Evolutionary conservation across 2,113 vertebrate species (phyloP).

Genomic region (Nibea coibor): DNA sequence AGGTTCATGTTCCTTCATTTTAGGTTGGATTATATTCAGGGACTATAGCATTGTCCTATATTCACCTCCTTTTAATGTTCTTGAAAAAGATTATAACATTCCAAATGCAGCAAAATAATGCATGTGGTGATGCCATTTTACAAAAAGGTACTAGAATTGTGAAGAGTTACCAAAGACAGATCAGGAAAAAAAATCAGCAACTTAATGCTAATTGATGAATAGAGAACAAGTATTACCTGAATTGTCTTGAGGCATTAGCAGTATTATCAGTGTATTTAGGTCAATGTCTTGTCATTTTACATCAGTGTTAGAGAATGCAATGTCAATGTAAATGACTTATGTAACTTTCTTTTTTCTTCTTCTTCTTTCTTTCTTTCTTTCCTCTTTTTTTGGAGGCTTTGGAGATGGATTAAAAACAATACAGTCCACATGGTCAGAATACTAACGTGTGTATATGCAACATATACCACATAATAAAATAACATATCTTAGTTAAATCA

Average conservation of each 20-base stretch:
- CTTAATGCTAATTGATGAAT: background rate
- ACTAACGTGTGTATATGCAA: background rate
- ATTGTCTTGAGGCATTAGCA: background rate
- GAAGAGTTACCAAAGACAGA: slow-evolving; percentile 7
- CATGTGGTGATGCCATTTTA: background rate
- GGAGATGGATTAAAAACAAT: background rate
- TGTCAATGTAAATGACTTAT: no score
- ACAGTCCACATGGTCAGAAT: background rate
- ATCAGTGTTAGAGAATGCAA: no score
- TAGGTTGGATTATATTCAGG: background rate
- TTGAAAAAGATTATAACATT: background rate
- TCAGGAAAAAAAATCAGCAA: background rate
- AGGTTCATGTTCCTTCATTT: background rate
- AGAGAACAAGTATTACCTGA: background rate
- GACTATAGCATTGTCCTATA: background rate
- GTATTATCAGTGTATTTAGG: background rate
- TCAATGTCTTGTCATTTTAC: no score
- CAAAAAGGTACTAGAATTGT: background rate
- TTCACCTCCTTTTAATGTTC: background rate
- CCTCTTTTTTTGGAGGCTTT: background rate
- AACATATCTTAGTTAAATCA: background rate
- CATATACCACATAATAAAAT: background rate
- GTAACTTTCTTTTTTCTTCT: no score
- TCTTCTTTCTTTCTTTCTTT: no score
- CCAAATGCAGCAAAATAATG: background rate